Evolutionary conservation across 2,113 vertebrate species (phyloP).

Genomic region (Apteryx owenii): DNA sequence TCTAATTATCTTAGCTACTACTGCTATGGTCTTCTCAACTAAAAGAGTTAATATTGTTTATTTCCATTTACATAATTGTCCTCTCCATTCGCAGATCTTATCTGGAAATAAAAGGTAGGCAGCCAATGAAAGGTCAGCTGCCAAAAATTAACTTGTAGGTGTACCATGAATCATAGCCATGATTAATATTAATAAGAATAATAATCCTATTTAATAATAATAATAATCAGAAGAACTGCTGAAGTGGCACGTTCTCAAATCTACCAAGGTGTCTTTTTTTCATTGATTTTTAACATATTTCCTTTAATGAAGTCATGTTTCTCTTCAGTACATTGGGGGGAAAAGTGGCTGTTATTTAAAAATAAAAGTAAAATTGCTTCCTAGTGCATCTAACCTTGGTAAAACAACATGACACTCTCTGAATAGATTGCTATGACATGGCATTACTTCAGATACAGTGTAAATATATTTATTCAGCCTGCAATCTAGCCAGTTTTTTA

Average conservation of each 20-base stretch:
- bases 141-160: not conserved
- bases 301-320: not conserved
- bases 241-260: constrained; percentile 1
- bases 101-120: not conserved
- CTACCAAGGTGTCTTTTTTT: not conserved
- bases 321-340: not conserved
- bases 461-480: not conserved
- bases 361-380: not conserved
- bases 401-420: not conserved
- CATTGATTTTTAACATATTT: not conserved
- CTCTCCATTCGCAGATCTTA: not conserved
- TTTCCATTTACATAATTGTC: not conserved
- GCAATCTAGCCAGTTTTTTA: not conserved
- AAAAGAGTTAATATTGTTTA: not conserved
- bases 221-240: not conserved
- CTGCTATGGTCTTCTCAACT: not conserved
- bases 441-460: not conserved
- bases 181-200: not conserved
- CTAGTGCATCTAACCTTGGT: not conserved
- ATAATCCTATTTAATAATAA: not conserved
- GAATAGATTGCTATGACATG: not conserved
- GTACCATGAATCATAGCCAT: not conserved
- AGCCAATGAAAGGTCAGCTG: not conserved
- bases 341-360: not conserved
- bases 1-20: not conserved